These are phyloP conservation scores for human (Homo sapiens) DNA, from an alignment of 2,113 vertebrate genomes.

Conservation along the genomic window DNA sequence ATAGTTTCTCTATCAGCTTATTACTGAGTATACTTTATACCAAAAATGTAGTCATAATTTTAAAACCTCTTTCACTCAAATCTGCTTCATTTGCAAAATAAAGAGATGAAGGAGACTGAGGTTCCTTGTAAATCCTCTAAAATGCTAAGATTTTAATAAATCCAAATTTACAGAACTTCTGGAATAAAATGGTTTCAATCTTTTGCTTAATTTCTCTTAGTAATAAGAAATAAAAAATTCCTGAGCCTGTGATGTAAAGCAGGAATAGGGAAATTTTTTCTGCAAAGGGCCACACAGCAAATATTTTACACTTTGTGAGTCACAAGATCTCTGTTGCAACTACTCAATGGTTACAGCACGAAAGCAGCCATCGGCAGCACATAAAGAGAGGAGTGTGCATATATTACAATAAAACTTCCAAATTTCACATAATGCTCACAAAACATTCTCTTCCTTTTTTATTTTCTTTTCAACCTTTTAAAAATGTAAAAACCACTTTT, in stretches of 20 bases:
- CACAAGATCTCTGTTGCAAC: background rate
- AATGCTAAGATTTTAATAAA: slow-evolving; percentile 31
- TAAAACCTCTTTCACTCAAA: slow-evolving; percentile 16
- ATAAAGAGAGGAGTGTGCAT: background rate
- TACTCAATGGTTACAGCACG: background rate
- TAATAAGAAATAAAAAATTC: slow-evolving; percentile 49
- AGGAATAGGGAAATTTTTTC: background rate
- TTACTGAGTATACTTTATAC: background rate
- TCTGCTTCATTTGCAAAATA: slow-evolving; percentile 33
- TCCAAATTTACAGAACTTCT: slow-evolving; percentile 30
- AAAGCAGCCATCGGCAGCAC: background rate
- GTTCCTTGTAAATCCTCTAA: slow-evolving; percentile 21
- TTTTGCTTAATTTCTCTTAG: slow-evolving; percentile 20
- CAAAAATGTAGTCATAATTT: slow-evolving; percentile 48
- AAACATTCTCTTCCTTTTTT: background rate
- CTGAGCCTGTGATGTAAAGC: background rate
- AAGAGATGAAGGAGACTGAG: background rate
- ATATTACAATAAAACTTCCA: background rate
- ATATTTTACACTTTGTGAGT: background rate
- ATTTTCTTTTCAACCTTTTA: background rate
- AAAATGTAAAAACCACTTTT: slow-evolving; percentile 26
- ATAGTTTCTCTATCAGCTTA: slow-evolving; percentile 12
- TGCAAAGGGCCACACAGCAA: background rate
- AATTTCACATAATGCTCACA: background rate
- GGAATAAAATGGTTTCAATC: background rate